These are phyloP conservation scores for Drosophila ogumai DNA, from an alignment of 1,140 invertebrate species.

Conservation along the genomic window DNA sequence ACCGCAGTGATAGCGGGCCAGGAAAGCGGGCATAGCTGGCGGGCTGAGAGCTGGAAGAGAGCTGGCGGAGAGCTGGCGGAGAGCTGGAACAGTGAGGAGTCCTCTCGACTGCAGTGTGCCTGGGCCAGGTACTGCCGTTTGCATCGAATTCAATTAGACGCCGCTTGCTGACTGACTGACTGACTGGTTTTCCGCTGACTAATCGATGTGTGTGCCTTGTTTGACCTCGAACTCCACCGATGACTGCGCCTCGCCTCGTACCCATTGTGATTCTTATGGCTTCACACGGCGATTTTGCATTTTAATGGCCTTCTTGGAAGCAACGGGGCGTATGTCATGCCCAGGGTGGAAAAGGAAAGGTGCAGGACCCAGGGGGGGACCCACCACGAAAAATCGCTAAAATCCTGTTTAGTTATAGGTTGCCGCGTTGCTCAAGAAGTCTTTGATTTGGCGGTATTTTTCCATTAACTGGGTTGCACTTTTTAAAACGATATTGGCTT, in stretches of 20 bases:
- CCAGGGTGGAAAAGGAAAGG: conserved; percentile 21
- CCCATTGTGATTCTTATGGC: conserved; percentile 74
- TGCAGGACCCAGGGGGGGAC: conserved; percentile 14
- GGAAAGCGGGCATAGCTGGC: conserved; percentile 15
- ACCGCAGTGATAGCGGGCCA: conserved; percentile 54
- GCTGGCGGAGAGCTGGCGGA: not conserved
- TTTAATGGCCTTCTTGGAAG: conserved; percentile 55
- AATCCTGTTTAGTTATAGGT: conserved; percentile 26
- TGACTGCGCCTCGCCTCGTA: conserved; percentile 51
- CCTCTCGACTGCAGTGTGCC: conserved; percentile 7
- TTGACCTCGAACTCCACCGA: conserved; percentile 66
- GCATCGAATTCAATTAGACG: conserved; percentile 73
- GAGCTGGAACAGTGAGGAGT: not conserved
- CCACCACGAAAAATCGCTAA: conserved; percentile 16
- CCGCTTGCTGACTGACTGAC: conserved; percentile 53
- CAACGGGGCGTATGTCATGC: conserved; percentile 34
- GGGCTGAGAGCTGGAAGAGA: not conserved
- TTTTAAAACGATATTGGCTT: not conserved
- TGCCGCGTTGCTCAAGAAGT: not conserved
- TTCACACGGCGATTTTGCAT: conserved; percentile 78
- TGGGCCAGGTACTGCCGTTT: conserved; percentile 35
- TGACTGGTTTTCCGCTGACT: conserved; percentile 51
- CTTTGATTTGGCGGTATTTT: conserved; percentile 1
- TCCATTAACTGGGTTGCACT: not conserved
- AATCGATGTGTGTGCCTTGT: conserved; percentile 59